These are phyloP conservation scores for Notarius quadriscutis DNA, from an alignment of 2,113 vertebrate species.

Conservation along the genomic window DNA sequence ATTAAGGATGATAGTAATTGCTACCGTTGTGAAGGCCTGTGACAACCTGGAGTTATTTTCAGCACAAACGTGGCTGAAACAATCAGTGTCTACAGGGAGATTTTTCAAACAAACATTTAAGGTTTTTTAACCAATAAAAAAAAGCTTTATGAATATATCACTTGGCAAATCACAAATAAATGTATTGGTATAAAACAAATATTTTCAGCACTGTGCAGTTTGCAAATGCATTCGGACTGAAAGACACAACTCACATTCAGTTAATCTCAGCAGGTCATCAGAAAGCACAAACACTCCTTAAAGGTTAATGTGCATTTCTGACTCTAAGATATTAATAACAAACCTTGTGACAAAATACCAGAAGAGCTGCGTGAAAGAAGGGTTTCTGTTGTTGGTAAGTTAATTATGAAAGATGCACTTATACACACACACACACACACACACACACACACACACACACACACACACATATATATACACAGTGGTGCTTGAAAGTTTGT, in stretches of 20 bases:
- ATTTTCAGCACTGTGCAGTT: neutral
- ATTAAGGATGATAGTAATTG: conserved; percentile 21
- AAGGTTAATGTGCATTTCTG: no score
- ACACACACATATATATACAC: no score
- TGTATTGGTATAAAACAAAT: neutral
- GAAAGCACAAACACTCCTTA: neutral
- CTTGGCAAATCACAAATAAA: neutral
- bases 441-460: no score
- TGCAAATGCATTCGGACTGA: neutral
- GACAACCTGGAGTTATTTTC: conserved; percentile 19
- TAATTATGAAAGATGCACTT: no score
- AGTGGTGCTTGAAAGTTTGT: no score
- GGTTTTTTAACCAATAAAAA: neutral
- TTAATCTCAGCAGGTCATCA: neutral
- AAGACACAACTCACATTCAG: neutral
- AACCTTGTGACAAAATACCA: no score
- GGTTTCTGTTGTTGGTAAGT: no score
- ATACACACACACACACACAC: no score
- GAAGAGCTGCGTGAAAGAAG: no score
- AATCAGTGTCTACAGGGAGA: neutral
- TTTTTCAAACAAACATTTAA: neutral
- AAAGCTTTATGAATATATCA: neutral
- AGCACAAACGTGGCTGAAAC: neutral
- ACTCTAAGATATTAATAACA: no score
- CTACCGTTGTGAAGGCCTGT: conserved; percentile 3